A percentile compares a stretch with the other conserved stretches of the same genome.
Conservation (phyloP, 2,797 vertebrate species). For the Falco concolor region DNA sequence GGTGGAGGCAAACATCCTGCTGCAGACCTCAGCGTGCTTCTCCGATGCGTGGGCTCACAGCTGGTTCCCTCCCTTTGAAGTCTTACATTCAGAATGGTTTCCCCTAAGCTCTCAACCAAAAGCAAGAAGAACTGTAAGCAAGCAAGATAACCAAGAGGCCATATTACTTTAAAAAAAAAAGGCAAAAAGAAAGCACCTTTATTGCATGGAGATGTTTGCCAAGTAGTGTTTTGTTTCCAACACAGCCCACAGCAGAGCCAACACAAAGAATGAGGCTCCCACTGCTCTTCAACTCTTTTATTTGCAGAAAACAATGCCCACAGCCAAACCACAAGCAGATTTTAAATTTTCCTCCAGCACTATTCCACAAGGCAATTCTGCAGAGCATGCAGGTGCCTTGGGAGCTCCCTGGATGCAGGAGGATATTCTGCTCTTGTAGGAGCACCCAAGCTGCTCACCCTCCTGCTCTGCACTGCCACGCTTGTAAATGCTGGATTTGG, state of each 20-base stretch:
- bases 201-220: background rate
- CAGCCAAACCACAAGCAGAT: background rate
- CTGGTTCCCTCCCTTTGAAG: background rate
- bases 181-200: background rate
- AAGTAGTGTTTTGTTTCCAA: background rate
- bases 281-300: background rate
- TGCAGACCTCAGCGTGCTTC: accelerated
- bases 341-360: background rate
- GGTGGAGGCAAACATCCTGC: background rate
- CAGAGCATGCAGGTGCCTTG: background rate
- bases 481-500: background rate
- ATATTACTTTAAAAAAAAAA: background rate
- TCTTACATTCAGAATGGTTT: background rate
- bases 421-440: background rate
- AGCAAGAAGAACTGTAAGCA: background rate
- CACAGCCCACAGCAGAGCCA: background rate
- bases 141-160: background rate
- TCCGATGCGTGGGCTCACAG: accelerated
- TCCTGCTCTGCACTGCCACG: background rate
- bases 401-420: background rate
- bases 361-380: background rate
- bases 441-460: background rate
- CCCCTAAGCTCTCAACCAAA: background rate
- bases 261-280: accelerated
- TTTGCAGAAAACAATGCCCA: background rate